Evolutionary conservation across 2,113 vertebrate species (phyloP), one percentile per base, ranked within the genome.

Genomic region (Limnothrissa miodon): DNA sequence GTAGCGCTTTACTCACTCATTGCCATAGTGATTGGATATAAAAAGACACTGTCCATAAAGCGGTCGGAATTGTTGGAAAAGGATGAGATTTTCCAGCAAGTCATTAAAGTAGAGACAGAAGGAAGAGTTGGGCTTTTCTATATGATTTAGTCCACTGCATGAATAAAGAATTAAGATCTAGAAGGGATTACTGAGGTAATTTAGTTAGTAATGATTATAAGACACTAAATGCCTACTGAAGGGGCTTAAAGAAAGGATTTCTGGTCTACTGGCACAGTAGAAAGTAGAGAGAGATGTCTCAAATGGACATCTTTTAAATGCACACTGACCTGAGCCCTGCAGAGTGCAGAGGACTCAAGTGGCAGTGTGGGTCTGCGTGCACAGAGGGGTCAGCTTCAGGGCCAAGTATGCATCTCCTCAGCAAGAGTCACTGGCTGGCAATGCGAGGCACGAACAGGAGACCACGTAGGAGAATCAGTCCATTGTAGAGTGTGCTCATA

Each of bases 401-500:
- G 70, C 42, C 81, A 48, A 7, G 51, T 25, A 15, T 48, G 84
- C 81, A 29, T 87, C 79, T 84, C 83, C 85, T 83, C 81, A 86
- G 82, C 82, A 87, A 85, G 85, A 86, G 80, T 89, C 85, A 81
- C 66, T 84, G 87, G 81, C 82, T 90, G 87, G 85, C 86, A 82
- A 82, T 84, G 88, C 79, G 78, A 85, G 85, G 85, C 91, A 87
- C 83, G 83, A 36, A 84, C 90, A 85, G 80, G 82, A 82, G 25
- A 80, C 83, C 86, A 62, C 88, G 90, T 89, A 87, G 89, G 83
- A 89, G 88, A 90, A 89, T 84, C n/a, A 86, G 85, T 82, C 89
- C 81, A 45, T 89, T 92, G 90, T 91, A 85, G 89, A 89, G 84
- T 85, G 87, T 88, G 88, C 90, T 87, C 88, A 87, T 88, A 78